phyloP scores from a whole-genome alignment of 2,113 vertebrate species.

The Asarcornis scutulata region DNA sequence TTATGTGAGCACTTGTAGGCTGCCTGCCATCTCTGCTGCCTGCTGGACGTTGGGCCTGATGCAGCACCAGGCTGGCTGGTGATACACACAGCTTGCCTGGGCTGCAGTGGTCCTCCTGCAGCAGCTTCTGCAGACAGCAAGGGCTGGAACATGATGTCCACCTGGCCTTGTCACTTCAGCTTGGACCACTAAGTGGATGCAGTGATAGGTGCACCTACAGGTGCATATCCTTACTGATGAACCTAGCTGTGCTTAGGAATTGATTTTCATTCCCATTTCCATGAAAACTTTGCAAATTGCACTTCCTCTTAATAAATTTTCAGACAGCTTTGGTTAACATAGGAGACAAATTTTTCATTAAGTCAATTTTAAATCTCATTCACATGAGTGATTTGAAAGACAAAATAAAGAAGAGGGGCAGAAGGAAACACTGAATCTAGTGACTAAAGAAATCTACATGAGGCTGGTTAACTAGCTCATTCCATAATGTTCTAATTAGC shows the following conservation, averaged over 20 bases:
- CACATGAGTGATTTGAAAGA: not conserved
- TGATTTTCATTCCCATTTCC: not conserved
- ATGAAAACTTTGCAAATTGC: not conserved
- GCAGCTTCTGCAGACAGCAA: not conserved
- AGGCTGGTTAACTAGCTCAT: not conserved
- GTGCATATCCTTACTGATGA: not conserved
- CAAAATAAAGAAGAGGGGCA: not conserved
- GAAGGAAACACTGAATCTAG: not conserved
- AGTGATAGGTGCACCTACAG: not conserved
- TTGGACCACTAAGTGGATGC: not conserved
- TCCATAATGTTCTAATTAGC: not conserved
- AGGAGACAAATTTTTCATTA: not conserved
- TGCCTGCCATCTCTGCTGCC: not conserved
- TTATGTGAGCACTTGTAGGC: not conserved
- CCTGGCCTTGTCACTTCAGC: not conserved
- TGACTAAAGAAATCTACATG: not conserved
- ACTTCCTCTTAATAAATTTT: not conserved
- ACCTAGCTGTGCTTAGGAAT: not conserved
- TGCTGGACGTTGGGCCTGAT: not conserved
- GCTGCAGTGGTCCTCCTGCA: not conserved
- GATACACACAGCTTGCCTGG: not conserved
- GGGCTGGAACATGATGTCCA: not conserved
- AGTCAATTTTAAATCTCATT: not conserved
- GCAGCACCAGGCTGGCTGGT: not conserved
- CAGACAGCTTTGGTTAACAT: not conserved